Evolutionary conservation across 2,888 invertebrate genomes (phyloP), one percentile per base, ranked within the genome.

Genomic region (Tipula unca): DNA sequence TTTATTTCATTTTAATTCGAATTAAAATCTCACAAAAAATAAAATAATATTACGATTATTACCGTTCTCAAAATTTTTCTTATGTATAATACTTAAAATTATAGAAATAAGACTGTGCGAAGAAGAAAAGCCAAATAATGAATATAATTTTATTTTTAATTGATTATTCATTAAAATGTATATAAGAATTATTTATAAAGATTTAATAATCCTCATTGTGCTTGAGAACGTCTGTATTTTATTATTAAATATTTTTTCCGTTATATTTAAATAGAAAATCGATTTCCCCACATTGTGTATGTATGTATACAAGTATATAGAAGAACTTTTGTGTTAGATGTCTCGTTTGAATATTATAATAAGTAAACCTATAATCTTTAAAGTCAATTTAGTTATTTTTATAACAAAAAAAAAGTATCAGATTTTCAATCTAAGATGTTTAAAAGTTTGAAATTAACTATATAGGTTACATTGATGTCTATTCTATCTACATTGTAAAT

Each of bases 1-100:
- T 69, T 69, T 69, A 69, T 69, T 69, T 69, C 6, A 69, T 69
- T 69, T 69, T 69, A 69, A 69, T 69, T 69, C 69, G 69, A 69
- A 54, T 54, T 54, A 54, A 54, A 54, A 54, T 54, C 48, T 20
- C 4, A 17, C 48, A 54, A 54, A n/a, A 54, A 48, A 48, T 17
- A 69, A 69, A 69, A 25, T 14, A 48, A 17, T 69, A 69, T 69
- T 69, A 69, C 69, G 69, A 69, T 69, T 69, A 69, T 69, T 69
- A 69, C 69, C 69, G 69, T 69, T 20, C 69, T 25, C 25, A 69
- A 69, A n/a, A n/a, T n/a, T 69, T 69, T 69, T 69, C 69, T 25
- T 13, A 25, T 69, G 10, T 10, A n/a, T n/a, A n/a, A n/a, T 69
- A 25, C 69, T 25, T 69, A 69, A 69, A 69, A 25, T 48, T n/a